Evolutionary conservation across 2,113 vertebrate genomes (phyloP).

Genomic region (Clarias gariepinus): DNA sequence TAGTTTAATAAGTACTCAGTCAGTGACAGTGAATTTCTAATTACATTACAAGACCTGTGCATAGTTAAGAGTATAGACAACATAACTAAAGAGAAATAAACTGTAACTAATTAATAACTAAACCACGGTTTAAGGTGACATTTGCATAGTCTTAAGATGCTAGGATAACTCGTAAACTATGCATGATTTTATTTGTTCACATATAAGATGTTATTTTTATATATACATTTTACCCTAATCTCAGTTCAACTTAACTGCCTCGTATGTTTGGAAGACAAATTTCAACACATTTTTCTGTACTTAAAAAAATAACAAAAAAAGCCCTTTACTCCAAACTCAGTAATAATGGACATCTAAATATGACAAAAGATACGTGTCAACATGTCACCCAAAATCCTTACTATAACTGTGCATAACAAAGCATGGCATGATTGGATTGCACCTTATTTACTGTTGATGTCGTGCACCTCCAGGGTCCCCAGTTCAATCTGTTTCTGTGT

Average conservation of each 20-base stretch:
- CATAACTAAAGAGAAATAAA: background rate
- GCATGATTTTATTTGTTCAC: background rate
- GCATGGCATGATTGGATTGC: background rate
- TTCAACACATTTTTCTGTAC: background rate
- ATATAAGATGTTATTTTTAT: background rate
- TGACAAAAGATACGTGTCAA: background rate
- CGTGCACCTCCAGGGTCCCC: background rate
- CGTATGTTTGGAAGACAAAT: background rate
- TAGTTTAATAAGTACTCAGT: background rate
- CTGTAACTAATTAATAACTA: background rate
- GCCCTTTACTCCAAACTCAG: background rate
- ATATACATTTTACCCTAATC: background rate
- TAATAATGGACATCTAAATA: background rate
- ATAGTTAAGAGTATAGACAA: background rate
- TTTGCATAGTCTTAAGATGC: background rate
- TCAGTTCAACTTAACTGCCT: background rate
- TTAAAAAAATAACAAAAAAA: background rate
- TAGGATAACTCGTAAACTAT: background rate
- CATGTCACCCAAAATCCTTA: background rate
- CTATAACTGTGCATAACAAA: background rate
- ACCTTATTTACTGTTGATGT: background rate
- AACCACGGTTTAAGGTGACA: background rate
- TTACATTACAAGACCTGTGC: background rate
- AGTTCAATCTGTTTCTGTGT: background rate
- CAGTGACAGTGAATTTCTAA: no score